Evolutionary conservation across 2,113 vertebrate species (phyloP).

Genomic region (Baryphthengus martii): DNA sequence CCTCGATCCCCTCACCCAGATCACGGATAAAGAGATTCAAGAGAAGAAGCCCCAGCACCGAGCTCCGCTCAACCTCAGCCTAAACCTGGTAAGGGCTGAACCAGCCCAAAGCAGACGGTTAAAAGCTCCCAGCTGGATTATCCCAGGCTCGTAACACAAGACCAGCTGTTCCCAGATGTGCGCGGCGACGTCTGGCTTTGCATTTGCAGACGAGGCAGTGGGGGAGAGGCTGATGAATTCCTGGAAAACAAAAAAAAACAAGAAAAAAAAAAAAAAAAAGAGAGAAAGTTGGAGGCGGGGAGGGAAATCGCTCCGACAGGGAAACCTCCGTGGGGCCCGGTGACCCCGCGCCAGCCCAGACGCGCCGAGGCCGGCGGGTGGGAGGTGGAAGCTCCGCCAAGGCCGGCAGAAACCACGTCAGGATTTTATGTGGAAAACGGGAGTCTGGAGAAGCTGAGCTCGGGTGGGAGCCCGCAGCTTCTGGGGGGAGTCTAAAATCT

Average conservation of each 20-base stretch:
- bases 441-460: neutral
- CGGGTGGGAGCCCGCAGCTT: rapidly evolving
- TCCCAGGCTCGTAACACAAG: rapidly evolving
- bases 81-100: neutral
- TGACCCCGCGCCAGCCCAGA: neutral
- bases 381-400: neutral
- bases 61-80: rapidly evolving
- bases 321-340: neutral
- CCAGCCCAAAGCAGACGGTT: neutral
- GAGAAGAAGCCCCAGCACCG: neutral
- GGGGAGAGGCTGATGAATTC: neutral
- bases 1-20: neutral
- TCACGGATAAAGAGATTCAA: neutral
- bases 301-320: neutral
- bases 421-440: rapidly evolving
- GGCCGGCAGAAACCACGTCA: rapidly evolving
- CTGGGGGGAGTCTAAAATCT: rapidly evolving
- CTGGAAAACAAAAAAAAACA: neutral
- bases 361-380: rapidly evolving
- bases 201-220: neutral
- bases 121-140: neutral
- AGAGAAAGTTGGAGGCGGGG: neutral
- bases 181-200: neutral
- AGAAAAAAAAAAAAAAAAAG: too few species aligned
- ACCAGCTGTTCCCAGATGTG: slow-evolving; percentile 2